Base-by-base conservation (phyloP, 2,113 vertebrate species). In the Sterrhoptilus dennistouni region DNA sequence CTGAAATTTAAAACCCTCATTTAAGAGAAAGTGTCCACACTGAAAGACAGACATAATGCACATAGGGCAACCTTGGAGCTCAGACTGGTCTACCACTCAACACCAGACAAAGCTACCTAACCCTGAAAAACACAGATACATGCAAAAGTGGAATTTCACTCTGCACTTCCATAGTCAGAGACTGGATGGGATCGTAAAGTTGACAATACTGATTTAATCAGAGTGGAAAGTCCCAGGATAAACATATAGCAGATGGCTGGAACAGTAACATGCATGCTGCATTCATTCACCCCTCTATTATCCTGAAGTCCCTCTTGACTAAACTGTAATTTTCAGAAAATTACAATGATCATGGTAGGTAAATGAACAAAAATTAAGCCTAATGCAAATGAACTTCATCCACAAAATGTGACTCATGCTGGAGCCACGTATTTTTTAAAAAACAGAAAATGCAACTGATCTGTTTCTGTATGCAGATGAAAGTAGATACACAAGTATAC, bases 241-340 rank as follows among this genome's bases (percentile, higher is more conserved):
- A 96, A 95, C 68, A 77, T 36, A 47, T 0, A 88, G 82, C 90
- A 97, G 97, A 93, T 95, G 93, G 85, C 74, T 97, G 82, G 52
- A 87, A 79, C 44, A 44, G 87, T 47, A 86, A 56, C 47, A 50
- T 82, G 56, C 83, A 81, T 15, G 33, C 68, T 77, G 59, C 38
- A 81, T 90, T 94, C 81, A 90, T 84, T 90, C 76, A 59, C 24
- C 65, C 49, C 65, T 91, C 89, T 88, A 80, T 95, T 97, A 95
- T 74, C 35, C 33, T 94, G 33, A 96, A 96, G 83, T 88, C 80
- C 79, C 68, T 96, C 94, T 94, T 87, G 77, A 95, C 72, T 92
- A 82, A 95, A 89, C 85, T 65, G 59, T 95, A 95, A 95, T 97
- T 96, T 96, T 96, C 59, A 93, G 83, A 60, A 97, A 97, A 96